Percentiles rank a stretch among this genome's conserved stretches.
phyloP scores from a whole-genome alignment of 1,140 invertebrate species.

The Caenorhabditis remanei region DNA sequence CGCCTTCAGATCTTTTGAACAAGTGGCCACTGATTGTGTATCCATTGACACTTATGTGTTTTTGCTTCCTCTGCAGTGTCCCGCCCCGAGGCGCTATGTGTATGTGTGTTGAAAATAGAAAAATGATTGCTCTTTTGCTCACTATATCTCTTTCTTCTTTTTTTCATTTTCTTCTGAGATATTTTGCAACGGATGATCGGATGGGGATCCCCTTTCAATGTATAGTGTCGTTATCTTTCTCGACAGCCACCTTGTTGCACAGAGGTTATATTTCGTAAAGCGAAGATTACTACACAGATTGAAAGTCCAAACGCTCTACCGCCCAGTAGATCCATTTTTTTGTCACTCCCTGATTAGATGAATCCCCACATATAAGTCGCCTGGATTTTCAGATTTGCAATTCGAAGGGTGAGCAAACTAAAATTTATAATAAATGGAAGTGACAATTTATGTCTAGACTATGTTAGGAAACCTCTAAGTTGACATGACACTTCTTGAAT shows the following conservation, averaged over 20 bases:
- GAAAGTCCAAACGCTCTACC: too few relatives aligned
- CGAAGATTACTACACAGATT: too few relatives aligned
- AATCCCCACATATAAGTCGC: too few relatives aligned
- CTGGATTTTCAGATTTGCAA: too few relatives aligned
- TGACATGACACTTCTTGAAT: too few relatives aligned
- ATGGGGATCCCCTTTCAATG: not conserved
- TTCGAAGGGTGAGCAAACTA: too few relatives aligned
- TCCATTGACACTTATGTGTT: not conserved
- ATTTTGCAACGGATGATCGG: constrained; percentile 9
- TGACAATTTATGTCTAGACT: too few relatives aligned
- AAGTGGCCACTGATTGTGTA: constrained; percentile 45
- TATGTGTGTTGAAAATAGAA: constrained; percentile 27
- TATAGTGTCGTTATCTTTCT: constrained; percentile 48
- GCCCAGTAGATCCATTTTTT: too few relatives aligned
- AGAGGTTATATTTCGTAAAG: not conserved
- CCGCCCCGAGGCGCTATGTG: not conserved
- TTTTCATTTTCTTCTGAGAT: not conserved
- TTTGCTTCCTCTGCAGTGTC: constrained; percentile 5
- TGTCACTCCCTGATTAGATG: too few relatives aligned
- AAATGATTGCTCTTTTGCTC: not conserved
- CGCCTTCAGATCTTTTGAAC: not conserved
- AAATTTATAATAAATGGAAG: too few relatives aligned
- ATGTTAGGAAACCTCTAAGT: too few relatives aligned
- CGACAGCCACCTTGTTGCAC: not conserved
- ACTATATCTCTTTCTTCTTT: not conserved